A percentile compares a stretch with the other conserved stretches of the same genome.
Conservation (phyloP, 1,140 invertebrate species). For the Gonioctena quinquepunctata region DNA sequence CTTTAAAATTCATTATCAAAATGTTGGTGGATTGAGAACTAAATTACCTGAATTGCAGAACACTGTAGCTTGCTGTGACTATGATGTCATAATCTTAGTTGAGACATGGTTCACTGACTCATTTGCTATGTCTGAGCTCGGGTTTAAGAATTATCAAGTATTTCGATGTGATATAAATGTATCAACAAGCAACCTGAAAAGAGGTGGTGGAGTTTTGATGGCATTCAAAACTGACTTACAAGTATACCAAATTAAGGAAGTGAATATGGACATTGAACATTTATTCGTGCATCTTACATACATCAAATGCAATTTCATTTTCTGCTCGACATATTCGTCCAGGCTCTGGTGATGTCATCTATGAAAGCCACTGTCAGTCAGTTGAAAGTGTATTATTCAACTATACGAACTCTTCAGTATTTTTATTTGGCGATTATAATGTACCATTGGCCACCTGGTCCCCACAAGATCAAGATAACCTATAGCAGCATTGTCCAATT, state of each 20-base stretch:
- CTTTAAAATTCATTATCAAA: conserved; percentile 18
- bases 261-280: not conserved
- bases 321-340: not conserved
- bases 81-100: conserved; percentile 17
- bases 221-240: not conserved
- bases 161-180: no score
- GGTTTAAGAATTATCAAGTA: not conserved
- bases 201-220: no score
- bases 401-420: not conserved
- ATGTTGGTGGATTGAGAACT: conserved; percentile 16
- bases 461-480: not conserved
- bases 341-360: not conserved
- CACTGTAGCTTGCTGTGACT: not conserved
- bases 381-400: not conserved
- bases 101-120: conserved; percentile 13
- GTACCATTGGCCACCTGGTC: not conserved
- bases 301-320: not conserved
- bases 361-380: not conserved
- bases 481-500: not conserved
- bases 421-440: conserved; percentile 5
- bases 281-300: not conserved
- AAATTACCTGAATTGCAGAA: conserved; percentile 9
- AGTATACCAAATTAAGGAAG: not conserved
- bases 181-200: no score
- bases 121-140: not conserved